Conservation (phyloP, 1,140 invertebrate genomes). For the Scaptomyza hsui region DNA sequence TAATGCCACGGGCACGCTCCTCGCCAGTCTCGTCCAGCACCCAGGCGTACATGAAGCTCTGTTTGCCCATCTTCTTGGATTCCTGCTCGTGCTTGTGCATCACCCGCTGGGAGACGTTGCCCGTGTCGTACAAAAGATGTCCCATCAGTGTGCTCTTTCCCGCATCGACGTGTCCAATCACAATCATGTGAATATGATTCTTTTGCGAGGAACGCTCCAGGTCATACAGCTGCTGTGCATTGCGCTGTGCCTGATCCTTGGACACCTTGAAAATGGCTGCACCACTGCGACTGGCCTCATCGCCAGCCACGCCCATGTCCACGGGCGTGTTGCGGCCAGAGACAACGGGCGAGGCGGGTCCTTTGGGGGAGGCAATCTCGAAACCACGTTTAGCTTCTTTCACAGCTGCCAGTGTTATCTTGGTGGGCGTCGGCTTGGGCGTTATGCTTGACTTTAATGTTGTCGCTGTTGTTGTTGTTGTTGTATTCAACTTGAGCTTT, state of each 20-base stretch:
- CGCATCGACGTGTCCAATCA: slow-evolving; percentile 99
- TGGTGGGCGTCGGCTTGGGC: slow-evolving; percentile 52
- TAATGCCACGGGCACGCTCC: slow-evolving; percentile 94
- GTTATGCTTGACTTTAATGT: slow-evolving; percentile 26
- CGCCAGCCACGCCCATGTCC: slow-evolving; percentile 39
- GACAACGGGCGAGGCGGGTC: slow-evolving; percentile 85
- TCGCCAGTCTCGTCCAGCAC: slow-evolving; percentile 99
- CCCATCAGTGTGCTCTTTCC: slow-evolving; percentile 99
- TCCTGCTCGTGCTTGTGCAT: slow-evolving; percentile 99
- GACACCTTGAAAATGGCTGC: slow-evolving; percentile 63
- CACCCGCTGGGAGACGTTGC: slow-evolving; percentile 94
- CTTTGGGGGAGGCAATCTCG: slow-evolving; percentile 79
- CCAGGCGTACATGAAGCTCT: slow-evolving; percentile 99
- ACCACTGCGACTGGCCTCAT: slow-evolving; percentile 33
- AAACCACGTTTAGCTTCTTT: slow-evolving; percentile 84
- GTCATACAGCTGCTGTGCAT: slow-evolving; percentile 86
- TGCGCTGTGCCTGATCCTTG: slow-evolving; percentile 77
- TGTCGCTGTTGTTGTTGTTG: slow-evolving; percentile 1
- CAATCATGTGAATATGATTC: slow-evolving; percentile 95
- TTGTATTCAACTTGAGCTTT: slow-evolving; percentile 33
- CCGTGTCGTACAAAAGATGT: slow-evolving; percentile 94
- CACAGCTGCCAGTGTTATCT: slow-evolving; percentile 49
- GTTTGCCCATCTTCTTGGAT: slow-evolving; percentile 98
- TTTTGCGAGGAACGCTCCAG: slow-evolving; percentile 91
- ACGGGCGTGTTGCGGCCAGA: slow-evolving; percentile 85